phyloP scores from a whole-genome alignment of 2,113 vertebrate genomes.

The Myotis yumanensis region DNA sequence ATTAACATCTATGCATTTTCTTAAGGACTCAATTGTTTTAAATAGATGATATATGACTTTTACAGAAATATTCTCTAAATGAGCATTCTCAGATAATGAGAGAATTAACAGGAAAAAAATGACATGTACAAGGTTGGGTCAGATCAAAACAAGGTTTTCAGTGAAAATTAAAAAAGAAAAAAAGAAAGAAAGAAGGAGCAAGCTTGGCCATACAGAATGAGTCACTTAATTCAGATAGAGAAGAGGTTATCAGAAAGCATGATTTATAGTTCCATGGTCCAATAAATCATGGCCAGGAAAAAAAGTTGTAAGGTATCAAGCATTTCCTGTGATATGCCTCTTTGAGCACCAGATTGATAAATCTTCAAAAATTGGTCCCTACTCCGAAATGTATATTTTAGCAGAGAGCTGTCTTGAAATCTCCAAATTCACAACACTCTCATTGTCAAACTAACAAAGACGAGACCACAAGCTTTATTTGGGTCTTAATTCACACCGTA shows the following conservation, averaged over 20 bases:
- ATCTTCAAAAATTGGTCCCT: constrained; percentile 78
- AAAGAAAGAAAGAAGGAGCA: not conserved
- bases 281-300: constrained; percentile 76
- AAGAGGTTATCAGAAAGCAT: constrained; percentile 59
- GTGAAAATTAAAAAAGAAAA: constrained; percentile 23
- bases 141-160: constrained; percentile 47
- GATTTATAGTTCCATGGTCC: constrained; percentile 68
- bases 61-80: not conserved
- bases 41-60: not conserved
- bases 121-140: not conserved
- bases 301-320: constrained; percentile 72
- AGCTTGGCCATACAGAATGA: constrained; percentile 41
- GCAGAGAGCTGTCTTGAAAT: constrained; percentile 23
- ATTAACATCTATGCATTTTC: constrained; percentile 16
- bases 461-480: constrained; percentile 70
- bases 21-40: not conserved
- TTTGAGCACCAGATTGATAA: constrained; percentile 72
- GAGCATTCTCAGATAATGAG: not conserved
- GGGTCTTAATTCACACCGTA: constrained; percentile 68
- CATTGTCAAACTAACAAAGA: constrained; percentile 63
- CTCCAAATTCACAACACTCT: constrained; percentile 61
- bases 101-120: constrained; percentile 24
- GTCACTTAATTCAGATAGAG: constrained; percentile 63
- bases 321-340: constrained; percentile 76
- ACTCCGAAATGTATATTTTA: constrained; percentile 63